Conservation (phyloP, 2,797 vertebrate species). For the Botia almorhae region DNA sequence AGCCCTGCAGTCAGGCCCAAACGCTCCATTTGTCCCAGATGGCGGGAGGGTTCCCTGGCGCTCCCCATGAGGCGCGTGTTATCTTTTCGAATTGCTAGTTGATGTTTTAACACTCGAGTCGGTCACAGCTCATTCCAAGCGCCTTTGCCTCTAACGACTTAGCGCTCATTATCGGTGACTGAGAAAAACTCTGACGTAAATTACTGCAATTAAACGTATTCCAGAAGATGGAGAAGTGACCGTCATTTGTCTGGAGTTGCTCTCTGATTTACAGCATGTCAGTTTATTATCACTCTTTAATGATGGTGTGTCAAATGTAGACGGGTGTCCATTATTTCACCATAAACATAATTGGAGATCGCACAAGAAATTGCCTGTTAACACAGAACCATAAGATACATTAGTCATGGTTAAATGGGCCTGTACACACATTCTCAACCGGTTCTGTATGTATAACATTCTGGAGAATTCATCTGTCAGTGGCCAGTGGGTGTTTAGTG, state of each 20-base stretch:
- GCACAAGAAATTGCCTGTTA: conserved; percentile 27
- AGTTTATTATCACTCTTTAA: conserved; percentile 42
- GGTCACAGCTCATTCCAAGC: conserved; percentile 66
- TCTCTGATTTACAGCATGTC: conserved; percentile 52
- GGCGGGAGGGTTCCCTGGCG: conserved; percentile 65
- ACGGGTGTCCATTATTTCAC: conserved; percentile 29
- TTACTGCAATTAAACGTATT: conserved; percentile 53
- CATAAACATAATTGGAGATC: conserved; percentile 41
- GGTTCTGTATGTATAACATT: conserved; percentile 23
- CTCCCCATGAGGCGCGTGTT: conserved; percentile 66
- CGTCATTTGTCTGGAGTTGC: conserved; percentile 38
- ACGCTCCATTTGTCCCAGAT: conserved; percentile 58
- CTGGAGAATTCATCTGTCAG: conserved; percentile 2
- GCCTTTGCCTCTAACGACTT: conserved; percentile 70
- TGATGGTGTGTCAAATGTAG: conserved; percentile 46
- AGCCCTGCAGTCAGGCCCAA: not conserved
- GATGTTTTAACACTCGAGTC: conserved; percentile 74
- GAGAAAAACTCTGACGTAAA: conserved; percentile 33
- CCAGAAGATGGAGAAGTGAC: conserved; percentile 21
- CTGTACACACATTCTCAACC: conserved; percentile 13
- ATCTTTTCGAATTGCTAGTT: conserved; percentile 71
- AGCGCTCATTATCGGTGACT: conserved; percentile 52
- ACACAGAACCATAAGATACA: conserved; percentile 30
- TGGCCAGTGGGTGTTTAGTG: conserved; percentile 5
- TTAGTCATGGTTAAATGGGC: conserved; percentile 30